Conservation (phyloP, 30 jellyfish, hydroid and myxozoan genomes). For the Chironex yamaguchii region DNA sequence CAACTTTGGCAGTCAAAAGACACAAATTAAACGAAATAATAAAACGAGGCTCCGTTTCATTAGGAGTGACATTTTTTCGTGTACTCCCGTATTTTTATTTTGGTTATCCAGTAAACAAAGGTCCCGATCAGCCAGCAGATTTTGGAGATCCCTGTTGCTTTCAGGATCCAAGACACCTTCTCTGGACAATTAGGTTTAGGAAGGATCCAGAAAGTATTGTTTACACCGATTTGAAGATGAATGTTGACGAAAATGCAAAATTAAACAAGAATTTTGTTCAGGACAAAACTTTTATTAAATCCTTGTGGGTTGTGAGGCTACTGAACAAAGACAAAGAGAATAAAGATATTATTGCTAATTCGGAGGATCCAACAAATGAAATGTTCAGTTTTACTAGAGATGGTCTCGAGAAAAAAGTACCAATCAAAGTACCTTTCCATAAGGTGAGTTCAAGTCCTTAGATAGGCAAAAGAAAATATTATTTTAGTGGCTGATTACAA, state of each 20-base stretch:
- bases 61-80: constrained; percentile 65
- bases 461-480: no score
- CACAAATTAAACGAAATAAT: constrained; percentile 32
- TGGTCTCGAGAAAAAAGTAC: no score
- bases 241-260: background rate
- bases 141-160: constrained; percentile 45
- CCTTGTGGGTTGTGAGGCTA: background rate
- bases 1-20: constrained; percentile 60
- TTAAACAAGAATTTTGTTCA: background rate
- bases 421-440: no score
- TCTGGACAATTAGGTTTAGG: constrained; percentile 6
- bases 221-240: no score
- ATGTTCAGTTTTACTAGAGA: no score
- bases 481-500: no score
- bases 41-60: constrained; percentile 35
- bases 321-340: background rate
- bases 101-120: constrained; percentile 52
- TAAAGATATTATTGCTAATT: background rate
- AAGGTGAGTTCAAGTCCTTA: no score
- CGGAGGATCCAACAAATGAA: background rate
- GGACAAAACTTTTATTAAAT: background rate
- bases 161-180: background rate
- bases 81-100: constrained; percentile 65
- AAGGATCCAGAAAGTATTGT: no score
- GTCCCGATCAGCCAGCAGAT: constrained; percentile 4